phyloP scores from a whole-genome alignment of 92 coral and sea anemone species.

The Diadumene lineata region DNA sequence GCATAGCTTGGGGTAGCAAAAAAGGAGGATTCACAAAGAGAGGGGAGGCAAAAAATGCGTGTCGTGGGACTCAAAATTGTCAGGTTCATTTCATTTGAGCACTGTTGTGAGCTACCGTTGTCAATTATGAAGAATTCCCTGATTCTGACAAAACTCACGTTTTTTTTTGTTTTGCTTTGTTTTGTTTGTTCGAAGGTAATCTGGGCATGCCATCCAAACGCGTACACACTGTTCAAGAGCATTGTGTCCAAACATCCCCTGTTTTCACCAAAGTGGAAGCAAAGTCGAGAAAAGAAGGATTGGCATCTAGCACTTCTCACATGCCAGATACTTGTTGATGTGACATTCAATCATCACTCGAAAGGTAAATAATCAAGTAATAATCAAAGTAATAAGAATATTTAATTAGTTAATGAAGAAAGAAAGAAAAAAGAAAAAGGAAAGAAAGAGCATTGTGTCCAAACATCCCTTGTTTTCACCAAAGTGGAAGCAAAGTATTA shows the following conservation, averaged over 20 bases:
- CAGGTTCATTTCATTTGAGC: too few species aligned
- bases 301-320: conserved; percentile 33
- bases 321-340: conserved; percentile 24
- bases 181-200: background rate
- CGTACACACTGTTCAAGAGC: background rate
- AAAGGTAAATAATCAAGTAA: conserved; percentile 9
- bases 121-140: background rate
- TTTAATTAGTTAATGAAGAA: background rate
- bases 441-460: background rate
- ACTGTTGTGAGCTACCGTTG: too few species aligned
- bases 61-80: too few species aligned
- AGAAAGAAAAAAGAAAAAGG: too few species aligned
- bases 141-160: background rate
- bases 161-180: background rate
- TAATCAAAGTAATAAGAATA: background rate
- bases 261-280: background rate
- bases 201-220: background rate
- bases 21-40: too few species aligned
- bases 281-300: conserved; percentile 5
- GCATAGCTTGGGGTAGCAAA: too few species aligned
- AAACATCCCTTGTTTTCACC: too few species aligned
- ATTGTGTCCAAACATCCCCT: conserved; percentile 17
- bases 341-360: background rate
- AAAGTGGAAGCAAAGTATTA: background rate
- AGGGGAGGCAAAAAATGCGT: too few species aligned